Conservation (phyloP, 2,113 vertebrate genomes). For the Ellobius talpinus region DNA sequence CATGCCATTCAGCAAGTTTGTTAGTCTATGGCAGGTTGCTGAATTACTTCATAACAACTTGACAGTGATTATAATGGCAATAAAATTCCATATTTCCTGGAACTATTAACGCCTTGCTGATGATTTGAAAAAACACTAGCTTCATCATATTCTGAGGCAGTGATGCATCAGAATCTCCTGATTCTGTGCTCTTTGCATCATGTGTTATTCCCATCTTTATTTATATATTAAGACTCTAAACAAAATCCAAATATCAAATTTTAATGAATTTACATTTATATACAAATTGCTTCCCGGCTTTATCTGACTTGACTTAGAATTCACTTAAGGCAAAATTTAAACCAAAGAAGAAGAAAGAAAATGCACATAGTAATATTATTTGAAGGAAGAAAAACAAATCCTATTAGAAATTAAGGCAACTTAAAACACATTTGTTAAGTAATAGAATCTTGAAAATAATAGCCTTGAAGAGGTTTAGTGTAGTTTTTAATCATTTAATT, state of each 20-base stretch:
- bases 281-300: neutral
- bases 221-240: neutral
- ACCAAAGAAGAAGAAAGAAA: neutral
- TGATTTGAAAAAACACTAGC: slow-evolving; percentile 3
- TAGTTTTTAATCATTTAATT: neutral
- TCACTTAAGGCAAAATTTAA: neutral
- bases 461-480: neutral
- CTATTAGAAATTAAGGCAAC: neutral
- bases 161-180: neutral
- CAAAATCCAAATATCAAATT: neutral
- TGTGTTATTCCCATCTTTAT: neutral
- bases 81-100: neutral
- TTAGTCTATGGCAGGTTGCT: neutral
- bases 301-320: neutral
- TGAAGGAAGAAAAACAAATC: neutral
- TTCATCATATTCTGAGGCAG: neutral
- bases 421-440: neutral
- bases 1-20: neutral
- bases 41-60: neutral
- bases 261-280: neutral
- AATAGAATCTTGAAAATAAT: neutral
- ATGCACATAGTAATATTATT: neutral
- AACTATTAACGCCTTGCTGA: neutral
- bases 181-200: neutral
- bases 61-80: neutral